Conservation (phyloP, 2,797 vertebrate species). For the Coregonus suidteri region DNA sequence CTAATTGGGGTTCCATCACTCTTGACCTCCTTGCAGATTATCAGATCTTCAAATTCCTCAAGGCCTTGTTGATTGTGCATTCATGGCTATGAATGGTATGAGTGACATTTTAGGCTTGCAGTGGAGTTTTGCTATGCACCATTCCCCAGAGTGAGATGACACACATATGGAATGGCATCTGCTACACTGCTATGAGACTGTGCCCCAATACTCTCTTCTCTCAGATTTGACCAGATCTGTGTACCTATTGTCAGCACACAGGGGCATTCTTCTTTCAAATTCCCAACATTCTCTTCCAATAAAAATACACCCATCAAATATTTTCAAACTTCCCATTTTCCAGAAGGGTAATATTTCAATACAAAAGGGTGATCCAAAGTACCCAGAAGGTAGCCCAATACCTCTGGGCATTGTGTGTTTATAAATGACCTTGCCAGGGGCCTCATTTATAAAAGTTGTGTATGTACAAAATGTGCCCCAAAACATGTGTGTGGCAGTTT, state of each 20-base stretch:
- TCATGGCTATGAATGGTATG: neutral
- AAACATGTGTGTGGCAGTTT: no score
- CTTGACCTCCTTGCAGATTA: neutral
- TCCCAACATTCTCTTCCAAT: conserved; percentile 30
- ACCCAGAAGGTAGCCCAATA: conserved; percentile 34
- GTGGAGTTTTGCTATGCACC: neutral
- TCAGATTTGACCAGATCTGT: conserved; percentile 18
- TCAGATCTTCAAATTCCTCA: neutral
- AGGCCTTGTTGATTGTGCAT: neutral
- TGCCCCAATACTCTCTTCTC: neutral
- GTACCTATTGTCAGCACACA: neutral
- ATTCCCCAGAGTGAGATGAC: neutral
- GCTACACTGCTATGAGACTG: neutral
- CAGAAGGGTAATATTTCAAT: conserved; percentile 54
- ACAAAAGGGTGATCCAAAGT: conserved; percentile 14
- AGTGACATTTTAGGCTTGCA: neutral
- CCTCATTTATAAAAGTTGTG: no score
- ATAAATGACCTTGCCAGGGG: neutral
- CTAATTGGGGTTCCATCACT: neutral
- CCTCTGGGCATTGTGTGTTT: conserved; percentile 8
- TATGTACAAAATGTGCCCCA: no score
- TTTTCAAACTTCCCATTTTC: conserved; percentile 47
- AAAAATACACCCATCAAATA: conserved; percentile 30
- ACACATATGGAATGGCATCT: neutral
- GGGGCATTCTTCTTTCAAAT: conserved; percentile 27